A percentile compares a stretch with the other conserved stretches of the same genome.
These are phyloP conservation scores for Apantesis nais DNA, from an alignment of 2,888 invertebrate species.

Conservation along the genomic window DNA sequence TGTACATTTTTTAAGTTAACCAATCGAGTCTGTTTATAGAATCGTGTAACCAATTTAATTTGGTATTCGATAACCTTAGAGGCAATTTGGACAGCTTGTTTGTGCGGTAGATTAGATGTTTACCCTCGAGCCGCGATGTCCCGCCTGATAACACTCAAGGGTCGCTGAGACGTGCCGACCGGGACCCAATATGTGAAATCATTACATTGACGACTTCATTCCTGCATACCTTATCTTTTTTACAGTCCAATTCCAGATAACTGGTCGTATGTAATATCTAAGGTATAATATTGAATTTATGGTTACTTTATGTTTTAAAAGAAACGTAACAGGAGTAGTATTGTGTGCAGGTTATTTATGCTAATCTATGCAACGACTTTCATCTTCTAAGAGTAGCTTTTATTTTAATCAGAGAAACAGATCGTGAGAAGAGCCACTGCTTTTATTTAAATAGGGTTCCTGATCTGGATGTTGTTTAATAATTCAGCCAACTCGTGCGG, in stretches of 20 bases:
- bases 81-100: constrained; percentile 77
- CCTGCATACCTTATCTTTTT: constrained; percentile 69
- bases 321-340: constrained; percentile 21
- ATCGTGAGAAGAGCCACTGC: constrained; percentile 17
- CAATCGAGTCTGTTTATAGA: constrained; percentile 57
- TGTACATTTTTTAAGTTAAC: constrained; percentile 46
- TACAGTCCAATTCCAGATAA: constrained; percentile 63
- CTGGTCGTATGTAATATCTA: constrained; percentile 45
- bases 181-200: constrained; percentile 68
- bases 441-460: constrained; percentile 27
- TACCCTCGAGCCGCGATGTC: constrained; percentile 75
- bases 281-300: constrained; percentile 38
- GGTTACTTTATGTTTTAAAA: constrained; percentile 41
- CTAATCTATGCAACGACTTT: constrained; percentile 28
- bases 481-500: constrained; percentile 30
- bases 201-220: constrained; percentile 74
- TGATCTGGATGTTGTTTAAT: constrained; percentile 36
- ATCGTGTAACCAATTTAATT: constrained; percentile 75
- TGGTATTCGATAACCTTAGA: constrained; percentile 77
- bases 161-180: constrained; percentile 68
- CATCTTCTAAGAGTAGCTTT: constrained; percentile 31
- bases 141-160: constrained; percentile 69
- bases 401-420: constrained; percentile 36
- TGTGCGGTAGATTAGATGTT: constrained; percentile 78
- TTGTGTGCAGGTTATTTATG: constrained; percentile 19